Conservation (phyloP, 2,113 vertebrate genomes). For the Ptychochromis oligacanthus region DNA sequence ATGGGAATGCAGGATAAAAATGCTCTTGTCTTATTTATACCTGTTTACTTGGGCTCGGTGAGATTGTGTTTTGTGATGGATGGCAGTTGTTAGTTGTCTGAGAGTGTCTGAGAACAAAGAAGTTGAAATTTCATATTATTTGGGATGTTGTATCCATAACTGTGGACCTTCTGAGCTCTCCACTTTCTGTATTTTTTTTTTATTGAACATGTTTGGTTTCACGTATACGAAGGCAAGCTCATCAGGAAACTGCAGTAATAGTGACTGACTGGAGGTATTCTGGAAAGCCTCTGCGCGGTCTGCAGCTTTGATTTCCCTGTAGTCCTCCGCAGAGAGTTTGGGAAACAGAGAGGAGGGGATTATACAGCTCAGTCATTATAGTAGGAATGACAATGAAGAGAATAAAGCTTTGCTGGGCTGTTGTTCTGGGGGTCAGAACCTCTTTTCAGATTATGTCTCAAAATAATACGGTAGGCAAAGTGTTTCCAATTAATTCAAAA, state of each 20-base stretch:
- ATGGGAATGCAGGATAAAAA: constrained; percentile 1
- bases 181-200: background rate
- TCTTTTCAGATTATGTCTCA: constrained; percentile 13
- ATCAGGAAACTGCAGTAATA: constrained; percentile 4
- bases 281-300: constrained; percentile 28
- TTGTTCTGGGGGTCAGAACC: constrained; percentile 44
- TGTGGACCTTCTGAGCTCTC: background rate
- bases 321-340: constrained; percentile 48
- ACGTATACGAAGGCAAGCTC: background rate
- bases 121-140: constrained; percentile 38
- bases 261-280: constrained; percentile 37
- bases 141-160: background rate
- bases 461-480: constrained; percentile 20
- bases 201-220: constrained; percentile 5
- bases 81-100: constrained; percentile 21
- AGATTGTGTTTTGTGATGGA: constrained; percentile 30
- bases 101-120: background rate
- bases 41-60: constrained; percentile 12
- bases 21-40: constrained; percentile 24
- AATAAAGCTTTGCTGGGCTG: constrained; percentile 57
- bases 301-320: constrained; percentile 54
- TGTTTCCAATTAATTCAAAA: constrained; percentile 31
- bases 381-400: constrained; percentile 52
- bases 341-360: constrained; percentile 51
- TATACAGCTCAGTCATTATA: constrained; percentile 55